phyloP scores from a whole-genome alignment of 2,797 vertebrate species.

The Benthosema pterotum region DNA sequence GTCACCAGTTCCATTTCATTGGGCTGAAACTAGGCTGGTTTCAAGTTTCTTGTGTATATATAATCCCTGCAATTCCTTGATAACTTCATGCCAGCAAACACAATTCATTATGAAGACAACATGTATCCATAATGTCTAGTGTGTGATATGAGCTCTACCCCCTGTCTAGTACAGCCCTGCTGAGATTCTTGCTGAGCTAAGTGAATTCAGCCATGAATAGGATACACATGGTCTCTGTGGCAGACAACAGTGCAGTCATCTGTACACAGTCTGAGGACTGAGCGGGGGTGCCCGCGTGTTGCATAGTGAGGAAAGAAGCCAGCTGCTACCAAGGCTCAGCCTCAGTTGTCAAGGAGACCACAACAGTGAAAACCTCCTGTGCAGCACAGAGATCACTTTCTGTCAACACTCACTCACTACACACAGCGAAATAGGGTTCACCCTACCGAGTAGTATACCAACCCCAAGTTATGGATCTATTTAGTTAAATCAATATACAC shows the following conservation, averaged over 20 bases:
- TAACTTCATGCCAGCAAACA: not conserved
- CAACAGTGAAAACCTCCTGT: slow-evolving; percentile 37
- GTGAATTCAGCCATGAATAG: slow-evolving; percentile 59
- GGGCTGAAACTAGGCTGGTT: not conserved
- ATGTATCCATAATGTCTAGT: not conserved
- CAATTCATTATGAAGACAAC: not conserved
- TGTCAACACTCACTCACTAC: slow-evolving; percentile 16
- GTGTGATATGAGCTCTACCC: slow-evolving; percentile 29
- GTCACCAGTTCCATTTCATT: not conserved
- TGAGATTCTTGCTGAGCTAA: slow-evolving; percentile 14
- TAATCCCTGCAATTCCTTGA: not conserved
- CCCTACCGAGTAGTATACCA: too few species aligned
- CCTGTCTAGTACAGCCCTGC: slow-evolving; percentile 31
- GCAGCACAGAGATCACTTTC: slow-evolving; percentile 38
- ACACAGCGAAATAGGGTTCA: slow-evolving; percentile 2
- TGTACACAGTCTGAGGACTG: slow-evolving; percentile 55
- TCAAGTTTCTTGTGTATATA: slow-evolving; percentile 2
- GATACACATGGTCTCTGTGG: slow-evolving; percentile 65
- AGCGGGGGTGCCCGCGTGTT: slow-evolving; percentile 9
- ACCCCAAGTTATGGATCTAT: too few species aligned
- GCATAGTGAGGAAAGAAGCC: slow-evolving; percentile 6
- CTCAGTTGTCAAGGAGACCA: slow-evolving; percentile 72
- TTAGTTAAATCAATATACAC: too few species aligned
- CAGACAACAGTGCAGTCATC: slow-evolving; percentile 63
- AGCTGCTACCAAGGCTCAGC: slow-evolving; percentile 56